Base-by-base conservation (phyloP, 2,888 invertebrate species). In the Tinea pellionella region DNA sequence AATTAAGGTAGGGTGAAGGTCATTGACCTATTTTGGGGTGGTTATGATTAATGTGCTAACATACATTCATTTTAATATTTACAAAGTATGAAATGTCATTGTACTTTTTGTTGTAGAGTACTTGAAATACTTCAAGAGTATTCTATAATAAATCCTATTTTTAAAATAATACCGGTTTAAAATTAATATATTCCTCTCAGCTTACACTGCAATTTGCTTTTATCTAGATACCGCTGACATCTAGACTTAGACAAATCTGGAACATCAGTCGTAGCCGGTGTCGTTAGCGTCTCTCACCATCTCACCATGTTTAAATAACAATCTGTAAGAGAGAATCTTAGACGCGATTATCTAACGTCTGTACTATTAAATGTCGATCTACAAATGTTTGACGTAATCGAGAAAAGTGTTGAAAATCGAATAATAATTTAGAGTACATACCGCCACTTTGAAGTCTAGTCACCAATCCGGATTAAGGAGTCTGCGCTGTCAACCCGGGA, bases 31-130 rank as follows among this genome's bases (percentile, higher is more conserved):
- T 47, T 18, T 16, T 24, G 24, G 53, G 53, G 53, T 8, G 53
- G 53, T 53, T 53, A 53, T 53, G 53, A 53, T 53, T 53, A 53
- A 53, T 53, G 53, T 53, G 53, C 24, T 24, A 24, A 53, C 53
- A 53, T 24, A 53, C 53, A 53, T 53, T 53, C 18, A 53, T 53
- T 53, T 53, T 53, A 53, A 53, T 53, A 53, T 53, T 53, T 53
- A 53, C 53, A 53, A 24, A 53, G 53, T 53, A 53, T 53, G 12
- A 53, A 53, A 53, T 53, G 53, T 53, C 51, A 11, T 13, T 53
- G 53, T 53, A n/a, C 53, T 53, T 2, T 53, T 53, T 53, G 19
- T 8, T 16, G 47, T 47, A 15, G 47, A 2, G 47, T 47, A 16
- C 16, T 47, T 16, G 8, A 16, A n/a, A 15, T n/a, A n/a, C n/a